Evolutionary conservation across 2,888 invertebrate species (phyloP).

Genomic region (Spilarctia lutea): DNA sequence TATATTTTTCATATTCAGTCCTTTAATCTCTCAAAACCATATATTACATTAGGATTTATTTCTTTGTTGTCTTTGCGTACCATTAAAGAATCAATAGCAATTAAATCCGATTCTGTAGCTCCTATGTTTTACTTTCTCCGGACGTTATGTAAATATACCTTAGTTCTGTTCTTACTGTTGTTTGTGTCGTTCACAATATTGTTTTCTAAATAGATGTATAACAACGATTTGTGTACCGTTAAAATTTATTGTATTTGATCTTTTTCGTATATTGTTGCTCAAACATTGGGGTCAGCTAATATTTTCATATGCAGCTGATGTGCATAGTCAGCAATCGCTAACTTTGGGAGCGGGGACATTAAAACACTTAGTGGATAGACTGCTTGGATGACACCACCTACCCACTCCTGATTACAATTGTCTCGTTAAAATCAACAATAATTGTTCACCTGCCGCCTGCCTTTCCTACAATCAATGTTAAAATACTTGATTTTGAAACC

Average conservation of each 20-base stretch:
- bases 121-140: constrained; percentile 64
- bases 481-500: constrained; percentile 35
- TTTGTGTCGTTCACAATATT: constrained; percentile 54
- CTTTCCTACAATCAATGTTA: constrained; percentile 55
- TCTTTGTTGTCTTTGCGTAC: constrained; percentile 58
- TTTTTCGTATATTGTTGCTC: constrained; percentile 2
- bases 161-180: constrained; percentile 51
- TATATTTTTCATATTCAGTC: constrained; percentile 16
- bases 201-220: constrained; percentile 43
- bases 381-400: constrained; percentile 70
- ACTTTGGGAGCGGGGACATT: constrained; percentile 62
- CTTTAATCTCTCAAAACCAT: constrained; percentile 43
- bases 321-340: constrained; percentile 19
- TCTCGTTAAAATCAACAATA: constrained; percentile 79
- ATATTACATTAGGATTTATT: constrained; percentile 60
- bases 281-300: constrained; percentile 16
- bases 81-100: constrained; percentile 60
- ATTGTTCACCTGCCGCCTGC: constrained; percentile 63
- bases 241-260: constrained; percentile 18
- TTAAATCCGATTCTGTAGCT: constrained; percentile 49
- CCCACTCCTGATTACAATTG: constrained; percentile 72
- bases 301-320: constrained; percentile 23
- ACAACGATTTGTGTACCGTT: constrained; percentile 33
- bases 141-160: constrained; percentile 62
- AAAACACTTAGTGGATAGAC: constrained; percentile 71